Percentiles rank a stretch among this genome's conserved stretches.
These are phyloP conservation scores for Xenentodon cancila DNA, from an alignment of 2,797 vertebrate species.

Conservation along the genomic window DNA sequence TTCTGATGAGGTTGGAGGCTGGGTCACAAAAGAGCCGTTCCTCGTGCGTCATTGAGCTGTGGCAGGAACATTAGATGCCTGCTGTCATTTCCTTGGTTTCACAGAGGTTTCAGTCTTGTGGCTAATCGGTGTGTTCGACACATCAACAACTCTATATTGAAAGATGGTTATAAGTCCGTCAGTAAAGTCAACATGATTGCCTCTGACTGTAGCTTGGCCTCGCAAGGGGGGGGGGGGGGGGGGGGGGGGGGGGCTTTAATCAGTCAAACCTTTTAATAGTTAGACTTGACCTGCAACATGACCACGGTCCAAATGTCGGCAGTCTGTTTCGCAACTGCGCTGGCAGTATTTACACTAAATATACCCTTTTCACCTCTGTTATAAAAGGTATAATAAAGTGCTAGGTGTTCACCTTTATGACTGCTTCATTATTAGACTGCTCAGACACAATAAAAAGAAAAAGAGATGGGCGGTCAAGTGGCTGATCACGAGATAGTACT, in stretches of 20 bases:
- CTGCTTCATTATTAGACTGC: constrained; percentile 25
- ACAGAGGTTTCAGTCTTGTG: neutral
- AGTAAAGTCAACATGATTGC: neutral
- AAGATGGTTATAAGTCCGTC: neutral
- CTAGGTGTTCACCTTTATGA: constrained; percentile 17
- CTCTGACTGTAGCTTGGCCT: neutral
- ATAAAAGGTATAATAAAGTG: constrained; percentile 11
- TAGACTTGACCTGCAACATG: constrained; percentile 19
- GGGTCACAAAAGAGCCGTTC: too few relatives aligned
- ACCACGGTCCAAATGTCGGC: constrained; percentile 13
- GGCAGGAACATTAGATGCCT: neutral
- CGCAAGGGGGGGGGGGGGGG: too few relatives aligned
- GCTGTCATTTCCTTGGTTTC: neutral
- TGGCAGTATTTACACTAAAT: constrained; percentile 39
- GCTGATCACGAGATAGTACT: constrained; percentile 14
- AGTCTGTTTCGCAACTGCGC: constrained; percentile 21
- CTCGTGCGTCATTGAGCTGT: too few relatives aligned
- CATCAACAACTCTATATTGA: neutral
- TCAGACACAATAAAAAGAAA: neutral
- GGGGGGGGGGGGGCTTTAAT: neutral
- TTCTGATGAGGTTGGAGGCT: too few relatives aligned
- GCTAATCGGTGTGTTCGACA: neutral
- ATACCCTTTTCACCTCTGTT: constrained; percentile 10
- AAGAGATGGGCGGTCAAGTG: neutral
- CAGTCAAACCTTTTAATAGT: neutral